These are phyloP conservation scores for Acinonyx jubatus DNA, from an alignment of 2,113 vertebrate genomes.

Conservation along the genomic window DNA sequence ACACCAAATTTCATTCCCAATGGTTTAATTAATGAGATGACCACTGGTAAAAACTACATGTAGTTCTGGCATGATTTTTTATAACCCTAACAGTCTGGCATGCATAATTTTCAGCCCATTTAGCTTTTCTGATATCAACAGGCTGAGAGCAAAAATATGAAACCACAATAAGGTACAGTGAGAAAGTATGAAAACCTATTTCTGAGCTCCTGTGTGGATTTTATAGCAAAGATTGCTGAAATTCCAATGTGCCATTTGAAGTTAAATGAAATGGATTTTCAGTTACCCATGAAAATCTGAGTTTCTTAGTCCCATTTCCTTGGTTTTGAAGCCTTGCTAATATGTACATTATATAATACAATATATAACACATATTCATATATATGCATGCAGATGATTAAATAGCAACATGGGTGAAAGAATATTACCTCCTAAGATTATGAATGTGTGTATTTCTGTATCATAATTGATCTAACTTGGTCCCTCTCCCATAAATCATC, in stretches of 20 bases:
- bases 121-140: not conserved
- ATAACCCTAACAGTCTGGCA: not conserved
- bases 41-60: not conserved
- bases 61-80: not conserved
- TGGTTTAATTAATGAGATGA: not conserved
- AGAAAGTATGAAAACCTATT: not conserved
- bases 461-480: not conserved
- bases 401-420: not conserved
- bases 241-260: not conserved
- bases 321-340: not conserved
- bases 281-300: not conserved
- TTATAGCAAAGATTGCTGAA: not conserved
- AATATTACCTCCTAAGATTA: not conserved
- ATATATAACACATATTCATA: not conserved
- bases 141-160: not conserved
- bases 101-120: not conserved
- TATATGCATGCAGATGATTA: not conserved
- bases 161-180: not conserved
- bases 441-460: not conserved
- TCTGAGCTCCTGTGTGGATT: not conserved
- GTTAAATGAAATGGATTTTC: slow-evolving; percentile 27
- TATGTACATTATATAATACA: not conserved
- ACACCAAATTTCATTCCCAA: not conserved
- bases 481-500: slow-evolving; percentile 43
- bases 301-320: not conserved